Conservation (phyloP, 2,888 invertebrate genomes). For the Danaus chrysippus region DNA sequence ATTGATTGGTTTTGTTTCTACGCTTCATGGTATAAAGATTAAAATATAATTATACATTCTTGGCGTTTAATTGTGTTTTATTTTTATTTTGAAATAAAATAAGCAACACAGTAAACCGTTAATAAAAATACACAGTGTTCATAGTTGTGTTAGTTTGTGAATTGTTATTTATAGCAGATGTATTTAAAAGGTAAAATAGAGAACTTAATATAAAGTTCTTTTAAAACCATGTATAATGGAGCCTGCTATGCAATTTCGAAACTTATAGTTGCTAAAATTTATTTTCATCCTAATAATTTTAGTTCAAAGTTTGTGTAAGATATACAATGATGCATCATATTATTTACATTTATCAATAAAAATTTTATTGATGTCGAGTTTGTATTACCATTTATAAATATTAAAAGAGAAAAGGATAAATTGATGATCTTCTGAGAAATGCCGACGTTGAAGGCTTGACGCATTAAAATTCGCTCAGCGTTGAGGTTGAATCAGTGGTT, state of each 20-base stretch:
- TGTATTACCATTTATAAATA: neutral
- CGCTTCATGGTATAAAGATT: too few species aligned
- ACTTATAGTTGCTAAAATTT: neutral
- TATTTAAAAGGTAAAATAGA: neutral
- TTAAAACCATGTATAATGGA: slow-evolving; percentile 1
- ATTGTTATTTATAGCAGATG: neutral
- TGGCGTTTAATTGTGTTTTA: neutral
- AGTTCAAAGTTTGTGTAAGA: too few species aligned
- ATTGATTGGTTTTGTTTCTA: neutral
- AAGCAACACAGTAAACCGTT: neutral
- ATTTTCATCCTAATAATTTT: too few species aligned
- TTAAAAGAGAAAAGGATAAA: neutral
- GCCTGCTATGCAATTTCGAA: neutral
- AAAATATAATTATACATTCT: too few species aligned
- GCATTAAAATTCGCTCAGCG: slow-evolving; percentile 30
- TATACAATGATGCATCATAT: too few species aligned
- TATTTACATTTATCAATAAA: too few species aligned
- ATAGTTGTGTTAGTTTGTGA: neutral
- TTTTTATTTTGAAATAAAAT: neutral
- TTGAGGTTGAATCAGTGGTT: slow-evolving; percentile 23
- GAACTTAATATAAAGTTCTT: slow-evolving; percentile 1
- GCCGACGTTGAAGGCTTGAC: slow-evolving; percentile 6
- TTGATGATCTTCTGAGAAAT: neutral
- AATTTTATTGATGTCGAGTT: too few species aligned
- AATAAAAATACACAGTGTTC: slow-evolving; percentile 1